Evolutionary conservation across 1,140 invertebrate species (phyloP).

Genomic region (Prorops nasuta): DNA sequence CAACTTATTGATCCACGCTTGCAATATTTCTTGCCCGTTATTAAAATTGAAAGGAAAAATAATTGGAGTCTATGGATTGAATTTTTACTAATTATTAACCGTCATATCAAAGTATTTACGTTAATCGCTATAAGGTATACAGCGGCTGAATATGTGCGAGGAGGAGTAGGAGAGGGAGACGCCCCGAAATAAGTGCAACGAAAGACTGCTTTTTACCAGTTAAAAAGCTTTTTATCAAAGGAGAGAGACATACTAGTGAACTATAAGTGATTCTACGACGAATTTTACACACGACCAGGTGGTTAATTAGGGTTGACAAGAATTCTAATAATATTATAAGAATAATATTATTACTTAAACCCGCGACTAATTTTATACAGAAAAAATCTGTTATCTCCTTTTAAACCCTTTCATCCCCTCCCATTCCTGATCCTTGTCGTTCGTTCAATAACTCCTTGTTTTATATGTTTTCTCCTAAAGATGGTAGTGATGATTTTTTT

Average conservation of each 20-base stretch:
- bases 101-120: no score
- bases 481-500: constrained; percentile 41
- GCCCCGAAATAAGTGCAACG: constrained; percentile 26
- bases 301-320: constrained; percentile 22
- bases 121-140: no score
- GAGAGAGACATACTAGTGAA: constrained; percentile 12
- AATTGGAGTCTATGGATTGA: no score
- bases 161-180: constrained; percentile 18
- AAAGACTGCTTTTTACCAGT: constrained; percentile 43
- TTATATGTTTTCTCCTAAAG: constrained; percentile 42
- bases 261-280: constrained; percentile 5
- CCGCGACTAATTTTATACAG: constrained; percentile 30
- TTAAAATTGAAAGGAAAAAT: no score
- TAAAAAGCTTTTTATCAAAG: constrained; percentile 19
- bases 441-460: constrained; percentile 18
- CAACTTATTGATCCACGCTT: no score
- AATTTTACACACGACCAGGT: constrained; percentile 10
- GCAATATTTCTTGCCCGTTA: no score
- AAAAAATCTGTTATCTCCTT: constrained; percentile 11
- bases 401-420: constrained; percentile 5
- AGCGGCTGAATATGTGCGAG: no score
- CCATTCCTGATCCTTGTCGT: constrained; percentile 1
- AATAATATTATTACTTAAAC: constrained; percentile 25
- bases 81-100: no score
- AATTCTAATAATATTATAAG: constrained; percentile 23